Evolutionary conservation across 2,113 vertebrate species (phyloP).

Genomic region (Calyptommatus sinebrachiatus): DNA sequence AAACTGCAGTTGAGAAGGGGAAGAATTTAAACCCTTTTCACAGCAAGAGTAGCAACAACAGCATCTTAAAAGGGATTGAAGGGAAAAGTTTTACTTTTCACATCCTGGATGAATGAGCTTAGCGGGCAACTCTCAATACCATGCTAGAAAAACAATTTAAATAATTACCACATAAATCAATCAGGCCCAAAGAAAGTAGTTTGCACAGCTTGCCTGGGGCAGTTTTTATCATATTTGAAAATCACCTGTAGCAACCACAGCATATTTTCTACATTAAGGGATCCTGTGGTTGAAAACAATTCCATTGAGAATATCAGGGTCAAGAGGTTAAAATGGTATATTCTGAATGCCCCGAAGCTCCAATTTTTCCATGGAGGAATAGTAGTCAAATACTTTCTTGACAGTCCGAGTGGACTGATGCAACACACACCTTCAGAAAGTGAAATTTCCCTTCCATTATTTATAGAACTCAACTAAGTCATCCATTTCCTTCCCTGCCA

Average conservation of each 20-base stretch:
- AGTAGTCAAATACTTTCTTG: background rate
- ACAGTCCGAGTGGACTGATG: background rate
- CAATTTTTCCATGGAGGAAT: background rate
- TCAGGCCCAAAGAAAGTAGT: background rate
- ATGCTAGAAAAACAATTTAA: background rate
- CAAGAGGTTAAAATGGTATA: background rate
- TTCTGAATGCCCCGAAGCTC: background rate
- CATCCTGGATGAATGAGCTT: too few relatives aligned
- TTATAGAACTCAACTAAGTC: slow-evolving; percentile 41
- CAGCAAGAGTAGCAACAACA: too few relatives aligned
- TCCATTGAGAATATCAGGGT: background rate
- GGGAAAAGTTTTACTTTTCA: too few relatives aligned
- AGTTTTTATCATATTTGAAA: rapidly evolving
- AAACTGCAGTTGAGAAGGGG: too few relatives aligned
- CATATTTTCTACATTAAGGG: background rate
- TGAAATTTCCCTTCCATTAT: slow-evolving; percentile 23
- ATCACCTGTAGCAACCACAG: background rate
- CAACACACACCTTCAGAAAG: background rate
- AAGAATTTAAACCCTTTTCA: too few relatives aligned
- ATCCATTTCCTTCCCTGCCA: background rate
- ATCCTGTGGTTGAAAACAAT: background rate
- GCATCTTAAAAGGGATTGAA: too few relatives aligned
- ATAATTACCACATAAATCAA: background rate
- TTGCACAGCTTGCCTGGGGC: background rate
- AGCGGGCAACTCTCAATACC: too few relatives aligned